Evolutionary conservation across 2,113 vertebrate genomes (phyloP), one percentile per base, ranked within the genome.

Genomic region (Fregata magnificens): DNA sequence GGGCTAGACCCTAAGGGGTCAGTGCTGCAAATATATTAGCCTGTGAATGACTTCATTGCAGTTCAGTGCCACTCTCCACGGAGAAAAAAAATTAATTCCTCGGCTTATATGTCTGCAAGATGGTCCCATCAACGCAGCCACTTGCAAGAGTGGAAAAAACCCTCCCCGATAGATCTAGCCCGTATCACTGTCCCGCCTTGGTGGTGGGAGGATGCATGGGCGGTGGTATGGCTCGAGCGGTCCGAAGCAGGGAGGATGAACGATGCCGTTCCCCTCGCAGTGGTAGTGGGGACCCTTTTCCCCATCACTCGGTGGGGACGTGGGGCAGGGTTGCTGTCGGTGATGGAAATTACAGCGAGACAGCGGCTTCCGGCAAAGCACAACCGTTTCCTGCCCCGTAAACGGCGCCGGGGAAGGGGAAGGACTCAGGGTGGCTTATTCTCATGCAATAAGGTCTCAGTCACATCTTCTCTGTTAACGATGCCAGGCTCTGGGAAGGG

Each of bases 381-480:
- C 67, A 18, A 24, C 13, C 3, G 0, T 29, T 87, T 92, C 92
- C 89, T 90, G 82, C 71, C 5, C 44, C 1, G 45, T 20, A 4
- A 19, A 26, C 0, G 1, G 40, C 6, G 2, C 5, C 2, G 6
- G 7, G 22, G 29, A 29, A 29, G 29, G 52, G 49, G 24, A 49
- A 47, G 67, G 55, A 4, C 32, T 10, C 0, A 0, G 61, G 28
- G 44, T 3, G 3, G 6, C 38, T 38, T 16, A 5, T 32, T 40
- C 34, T 31, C 40, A 0, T 3, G 31, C 29, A 13, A 1, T 2
- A 13, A 45, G 5, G 7, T 2, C 36, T 24, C 13, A 4, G 38
- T 4, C 2, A 0, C 25, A 2, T 29, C n/a, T 40, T 24, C 2
- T 22, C 10, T 6, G 0, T 7, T 2, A 14, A 5, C 0, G 6